Conservation (phyloP, 30 jellyfish, hydroid and myxozoan genomes). For the Catostylus mosaicus region DNA sequence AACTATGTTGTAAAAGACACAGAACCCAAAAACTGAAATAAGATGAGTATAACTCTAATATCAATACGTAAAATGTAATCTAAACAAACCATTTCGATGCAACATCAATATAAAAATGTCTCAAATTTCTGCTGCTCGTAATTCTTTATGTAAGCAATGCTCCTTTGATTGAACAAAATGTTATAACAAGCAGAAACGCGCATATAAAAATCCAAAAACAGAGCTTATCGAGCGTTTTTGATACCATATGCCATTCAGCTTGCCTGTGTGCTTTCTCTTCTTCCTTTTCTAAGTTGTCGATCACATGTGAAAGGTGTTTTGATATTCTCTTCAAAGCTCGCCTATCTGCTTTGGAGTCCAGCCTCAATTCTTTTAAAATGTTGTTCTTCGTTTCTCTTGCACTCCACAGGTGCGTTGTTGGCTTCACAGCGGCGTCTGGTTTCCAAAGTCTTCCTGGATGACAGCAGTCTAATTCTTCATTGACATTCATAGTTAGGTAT, state of each 20-base stretch:
- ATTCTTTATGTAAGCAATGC: conserved; percentile 20
- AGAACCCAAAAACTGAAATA: too few species aligned
- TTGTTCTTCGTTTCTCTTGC: conserved; percentile 22
- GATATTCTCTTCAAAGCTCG: conserved; percentile 33
- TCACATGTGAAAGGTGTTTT: conserved; percentile 27
- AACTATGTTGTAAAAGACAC: too few species aligned
- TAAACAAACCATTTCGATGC: too few species aligned
- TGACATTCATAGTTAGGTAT: conserved; percentile 32
- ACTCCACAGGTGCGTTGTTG: conserved; percentile 49
- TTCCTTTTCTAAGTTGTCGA: conserved; percentile 64
- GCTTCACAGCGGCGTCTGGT: conserved; percentile 12
- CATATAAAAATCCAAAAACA: conserved; percentile 73
- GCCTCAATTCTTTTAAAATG: conserved; percentile 1
- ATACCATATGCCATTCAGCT: conserved; percentile 83
- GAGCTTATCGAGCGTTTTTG: conserved; percentile 69
- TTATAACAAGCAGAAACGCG: conserved; percentile 49
- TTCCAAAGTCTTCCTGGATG: conserved; percentile 83
- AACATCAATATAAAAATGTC: too few species aligned
- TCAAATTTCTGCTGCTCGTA: not conserved
- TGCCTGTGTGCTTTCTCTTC: conserved; percentile 60
- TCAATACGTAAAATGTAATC: too few species aligned
- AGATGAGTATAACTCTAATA: too few species aligned
- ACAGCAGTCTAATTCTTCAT: conserved; percentile 59
- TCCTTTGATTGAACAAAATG: conserved; percentile 63
- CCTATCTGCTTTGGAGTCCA: conserved; percentile 29